These are phyloP conservation scores for Platynereis dumerilii DNA, from an alignment of 2,888 invertebrate species.

Conservation along the genomic window DNA sequence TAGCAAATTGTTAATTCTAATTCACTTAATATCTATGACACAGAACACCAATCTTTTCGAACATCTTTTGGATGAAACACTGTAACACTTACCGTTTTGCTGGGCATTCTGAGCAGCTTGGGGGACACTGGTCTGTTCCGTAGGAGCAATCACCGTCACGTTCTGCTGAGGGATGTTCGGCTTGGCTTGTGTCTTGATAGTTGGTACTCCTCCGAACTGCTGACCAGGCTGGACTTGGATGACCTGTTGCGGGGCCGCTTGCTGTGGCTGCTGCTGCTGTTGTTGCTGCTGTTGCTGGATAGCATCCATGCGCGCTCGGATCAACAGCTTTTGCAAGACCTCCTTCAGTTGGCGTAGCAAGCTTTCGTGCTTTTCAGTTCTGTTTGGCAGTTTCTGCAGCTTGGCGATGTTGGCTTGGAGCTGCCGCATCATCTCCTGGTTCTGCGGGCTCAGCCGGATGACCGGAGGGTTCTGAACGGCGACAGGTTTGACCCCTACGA, in stretches of 20 bases:
- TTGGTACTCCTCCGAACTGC: neutral
- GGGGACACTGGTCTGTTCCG: conserved; percentile 7
- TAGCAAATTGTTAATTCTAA: no score
- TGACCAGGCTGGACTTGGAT: conserved; percentile 17
- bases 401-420: conserved; percentile 76
- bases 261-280: conserved; percentile 20
- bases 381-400: conserved; percentile 68
- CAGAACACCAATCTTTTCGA: no score
- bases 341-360: conserved; percentile 71
- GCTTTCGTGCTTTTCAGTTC: conserved; percentile 68
- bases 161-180: conserved; percentile 10
- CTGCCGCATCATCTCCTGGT: conserved; percentile 56
- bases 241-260: conserved; percentile 8
- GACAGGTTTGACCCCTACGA: conserved; percentile 2
- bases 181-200: neutral
- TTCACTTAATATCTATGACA: no score
- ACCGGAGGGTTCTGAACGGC: neutral
- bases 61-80: no score
- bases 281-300: conserved; percentile 35
- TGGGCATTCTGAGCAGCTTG: no score
- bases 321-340: conserved; percentile 76
- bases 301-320: conserved; percentile 66
- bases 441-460: conserved; percentile 10
- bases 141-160: conserved; percentile 15
- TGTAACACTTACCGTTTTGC: no score